phyloP scores from a whole-genome alignment of 2,888 invertebrate species.

The Orthosia gothica region DNA sequence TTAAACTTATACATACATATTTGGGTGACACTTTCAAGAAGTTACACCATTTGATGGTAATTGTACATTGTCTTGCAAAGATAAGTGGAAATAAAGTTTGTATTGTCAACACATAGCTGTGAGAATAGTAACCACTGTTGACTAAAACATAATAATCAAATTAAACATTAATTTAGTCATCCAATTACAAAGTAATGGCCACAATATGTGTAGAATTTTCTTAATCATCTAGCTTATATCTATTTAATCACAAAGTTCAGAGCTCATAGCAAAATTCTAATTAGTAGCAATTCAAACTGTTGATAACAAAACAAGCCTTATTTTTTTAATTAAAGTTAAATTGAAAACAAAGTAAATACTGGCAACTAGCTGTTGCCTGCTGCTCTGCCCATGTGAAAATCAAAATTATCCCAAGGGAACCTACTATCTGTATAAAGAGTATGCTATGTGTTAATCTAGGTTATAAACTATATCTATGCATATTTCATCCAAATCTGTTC shows the following conservation, averaged over 20 bases:
- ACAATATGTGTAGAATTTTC: background rate
- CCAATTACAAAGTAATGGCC: slow-evolving; percentile 9
- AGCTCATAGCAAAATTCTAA: background rate
- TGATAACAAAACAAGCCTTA: background rate
- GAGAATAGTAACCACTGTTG: slow-evolving; percentile 51
- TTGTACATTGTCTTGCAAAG: slow-evolving; percentile 51
- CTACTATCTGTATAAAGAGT: too few relatives aligned
- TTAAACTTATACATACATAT: slow-evolving; percentile 31
- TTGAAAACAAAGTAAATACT: background rate
- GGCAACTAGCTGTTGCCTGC: too few relatives aligned
- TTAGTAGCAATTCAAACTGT: background rate
- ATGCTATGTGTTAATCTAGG: too few relatives aligned
- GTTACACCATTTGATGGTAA: slow-evolving; percentile 27
- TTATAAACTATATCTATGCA: too few relatives aligned
- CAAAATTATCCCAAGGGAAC: too few relatives aligned
- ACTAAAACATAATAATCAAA: slow-evolving; percentile 40
- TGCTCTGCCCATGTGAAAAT: too few relatives aligned
- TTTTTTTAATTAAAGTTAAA: background rate
- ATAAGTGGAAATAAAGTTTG: slow-evolving; percentile 53
- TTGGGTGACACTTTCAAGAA: slow-evolving; percentile 35
- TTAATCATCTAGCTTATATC: background rate
- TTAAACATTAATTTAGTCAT: slow-evolving; percentile 42
- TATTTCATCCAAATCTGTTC: too few relatives aligned
- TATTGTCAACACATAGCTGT: slow-evolving; percentile 52
- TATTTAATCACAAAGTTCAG: background rate